Base-by-base conservation (phyloP, 2,888 invertebrate genomes). In the Sinopyrophorus schimmeli region DNA sequence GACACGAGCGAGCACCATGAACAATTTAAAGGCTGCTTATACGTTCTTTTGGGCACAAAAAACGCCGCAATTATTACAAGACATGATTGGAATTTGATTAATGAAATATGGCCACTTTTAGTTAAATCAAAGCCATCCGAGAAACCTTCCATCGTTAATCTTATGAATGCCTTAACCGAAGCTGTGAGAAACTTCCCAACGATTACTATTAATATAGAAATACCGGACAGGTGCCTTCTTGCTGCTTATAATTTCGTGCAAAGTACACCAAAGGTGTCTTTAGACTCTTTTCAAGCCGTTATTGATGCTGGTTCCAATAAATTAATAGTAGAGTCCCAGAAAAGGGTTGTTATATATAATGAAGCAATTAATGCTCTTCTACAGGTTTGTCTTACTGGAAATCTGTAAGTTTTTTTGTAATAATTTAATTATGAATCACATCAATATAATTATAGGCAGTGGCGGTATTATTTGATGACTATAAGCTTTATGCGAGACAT, bases 61-160 rank as follows among this genome's bases (percentile, higher is more conserved):
- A 73, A 76, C 5, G 77, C 79, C 2, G 81, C 85, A 1, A 72
- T 92, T 4, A 72, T 86, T 1, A 79, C 84, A 5, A 81, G 85
- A 61, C 83, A 86, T 54, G 85, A 90, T 68, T 95, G 92, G 92
- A 76, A 81, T 4, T 78, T 84, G 2, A 75, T 88, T 10, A 72
- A 77, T 23, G 74, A 80, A 15, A 69, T 94, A 1, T 93, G 93
- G 92, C 88, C 91, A 0, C 82, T 87, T 1, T 67, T 95, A 11
- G 76, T 92, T 0, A 77, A 80, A 46, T 86, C 91, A 0, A 84
- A 85, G 53, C 84, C 90, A 32, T 91, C 91, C 2, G 94, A 95
- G 66, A 93, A 94, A 67, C 85, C 86, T 1, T 88, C 87, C 26
- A 86, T 92, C 38, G 82, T 89, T 62, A 80, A 79, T 62, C 62